Conservation (phyloP, 2,888 invertebrate species). For the Leucoma salicis region DNA sequence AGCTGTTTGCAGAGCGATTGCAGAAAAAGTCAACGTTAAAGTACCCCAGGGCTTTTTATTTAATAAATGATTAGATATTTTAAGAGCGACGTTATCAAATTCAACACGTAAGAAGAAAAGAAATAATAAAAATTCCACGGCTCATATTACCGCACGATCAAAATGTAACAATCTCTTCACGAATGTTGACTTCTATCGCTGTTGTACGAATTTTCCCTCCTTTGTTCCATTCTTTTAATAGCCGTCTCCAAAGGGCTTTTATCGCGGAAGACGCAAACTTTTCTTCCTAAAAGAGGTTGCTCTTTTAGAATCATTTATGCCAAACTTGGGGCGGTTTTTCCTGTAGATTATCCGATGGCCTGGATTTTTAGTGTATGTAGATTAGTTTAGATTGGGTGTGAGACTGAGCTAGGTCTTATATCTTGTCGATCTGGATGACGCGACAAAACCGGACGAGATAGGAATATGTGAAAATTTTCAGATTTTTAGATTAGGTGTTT, state of each 20-base stretch:
- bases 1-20: no score
- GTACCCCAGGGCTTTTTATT: no score
- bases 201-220: conserved; percentile 12
- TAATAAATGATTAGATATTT: no score
- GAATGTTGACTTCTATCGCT: conserved; percentile 19
- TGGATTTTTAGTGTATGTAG: not conserved
- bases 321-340: conserved; percentile 12
- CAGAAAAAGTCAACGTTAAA: no score
- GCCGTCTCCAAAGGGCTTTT: conserved; percentile 10
- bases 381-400: no score
- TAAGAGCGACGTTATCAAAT: no score
- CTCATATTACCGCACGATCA: conserved; percentile 28
- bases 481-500: no score
- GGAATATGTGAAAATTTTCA: no score
- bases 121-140: conserved; percentile 5
- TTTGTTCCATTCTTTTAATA: conserved; percentile 22
- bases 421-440: not conserved
- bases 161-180: conserved; percentile 27
- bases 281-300: conserved; percentile 13
- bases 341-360: conserved; percentile 25
- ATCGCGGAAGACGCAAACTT: conserved; percentile 6
- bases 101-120: not conserved
- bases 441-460: not conserved
- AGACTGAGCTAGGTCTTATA: not conserved
- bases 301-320: conserved; percentile 14